These are phyloP conservation scores for Synaphobranchus kaupii DNA, from an alignment of 2,797 vertebrate species.

Conservation along the genomic window DNA sequence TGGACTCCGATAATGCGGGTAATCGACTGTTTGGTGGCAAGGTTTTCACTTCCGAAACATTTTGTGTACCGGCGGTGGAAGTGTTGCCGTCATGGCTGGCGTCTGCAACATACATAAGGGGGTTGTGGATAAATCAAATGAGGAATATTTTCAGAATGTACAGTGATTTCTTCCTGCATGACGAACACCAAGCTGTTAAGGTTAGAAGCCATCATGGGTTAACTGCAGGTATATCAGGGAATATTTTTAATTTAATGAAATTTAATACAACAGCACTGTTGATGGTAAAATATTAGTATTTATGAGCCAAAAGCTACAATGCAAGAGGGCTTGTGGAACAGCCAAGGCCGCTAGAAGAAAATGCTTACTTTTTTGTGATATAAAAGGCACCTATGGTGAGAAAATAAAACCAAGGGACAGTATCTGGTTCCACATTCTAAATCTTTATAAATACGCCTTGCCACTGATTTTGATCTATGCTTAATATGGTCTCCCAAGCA, in stretches of 20 bases:
- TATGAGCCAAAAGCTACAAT: conserved; percentile 49
- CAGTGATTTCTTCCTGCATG: conserved; percentile 30
- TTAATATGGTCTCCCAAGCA: background rate
- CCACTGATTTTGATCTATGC: background rate
- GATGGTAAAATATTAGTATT: conserved; percentile 51
- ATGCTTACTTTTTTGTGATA: background rate
- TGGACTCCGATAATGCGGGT: conserved; percentile 82
- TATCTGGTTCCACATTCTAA: background rate
- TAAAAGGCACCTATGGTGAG: conserved; percentile 1
- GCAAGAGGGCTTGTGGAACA: conserved; percentile 48
- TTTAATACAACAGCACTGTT: conserved; percentile 55
- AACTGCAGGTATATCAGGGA: conserved; percentile 47
- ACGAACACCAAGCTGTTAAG: conserved; percentile 53
- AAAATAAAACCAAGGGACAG: background rate
- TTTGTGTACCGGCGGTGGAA: conserved; percentile 88
- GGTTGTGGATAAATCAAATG: conserved; percentile 65
- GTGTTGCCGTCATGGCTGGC: conserved; percentile 81
- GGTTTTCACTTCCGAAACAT: conserved; percentile 90
- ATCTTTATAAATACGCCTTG: background rate
- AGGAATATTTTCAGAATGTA: background rate
- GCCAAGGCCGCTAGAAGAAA: conserved; percentile 46
- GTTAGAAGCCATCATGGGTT: conserved; percentile 62
- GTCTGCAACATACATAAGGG: conserved; percentile 83
- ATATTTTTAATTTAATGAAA: conserved; percentile 39
- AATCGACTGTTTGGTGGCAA: conserved; percentile 66